Evolutionary conservation across 2,888 invertebrate genomes (phyloP), one percentile per base, ranked within the genome.

Genomic region (Dione vanillae): DNA sequence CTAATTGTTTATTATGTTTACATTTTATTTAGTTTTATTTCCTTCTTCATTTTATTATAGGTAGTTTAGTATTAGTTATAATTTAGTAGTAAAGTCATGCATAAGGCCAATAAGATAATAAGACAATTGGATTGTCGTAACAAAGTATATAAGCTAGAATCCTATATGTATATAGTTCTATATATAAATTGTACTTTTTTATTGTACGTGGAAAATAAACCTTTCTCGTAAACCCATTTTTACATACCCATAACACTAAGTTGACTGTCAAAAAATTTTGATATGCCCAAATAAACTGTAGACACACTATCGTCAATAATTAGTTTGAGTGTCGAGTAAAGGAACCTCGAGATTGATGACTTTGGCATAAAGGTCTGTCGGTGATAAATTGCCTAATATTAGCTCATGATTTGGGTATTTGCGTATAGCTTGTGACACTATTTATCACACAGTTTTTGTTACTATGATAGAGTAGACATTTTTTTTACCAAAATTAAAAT

Each of bases 351-450:
- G 92, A 92, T 92, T 92, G 92, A 92, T 92, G 89, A 86, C 82
- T 76, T 72, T 79, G 83, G 85, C 88, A 88, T 90, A 88, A 88
- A 90, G 91, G 91, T 89, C 87, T 91, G 90, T 87, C 90, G 84
- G 91, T 92, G 92, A 92, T 92, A 90, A 91, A 92, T 92, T 89
- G 87, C 90, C 81, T 83, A 83, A 90, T 91, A 90, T 91, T 90
- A 91, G 91, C 90, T 91, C 91, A 91, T 91, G 90, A 91, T 91
- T 92, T 84, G 84, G 86, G 86, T 88, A 91, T 92, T 92, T 92
- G 90, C 91, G 87, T 92, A 91, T 90, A 89, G 82, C 80, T 76
- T 75, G 80, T 73, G 72, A 70, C 75, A 72, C 73, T 73, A 70
- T 70, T 70, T 70, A 65, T 69, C 71, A 72, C 65, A 73, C 64